Conservation (phyloP, 2,888 invertebrate species). For the Sphaerophoria taeniata region DNA sequence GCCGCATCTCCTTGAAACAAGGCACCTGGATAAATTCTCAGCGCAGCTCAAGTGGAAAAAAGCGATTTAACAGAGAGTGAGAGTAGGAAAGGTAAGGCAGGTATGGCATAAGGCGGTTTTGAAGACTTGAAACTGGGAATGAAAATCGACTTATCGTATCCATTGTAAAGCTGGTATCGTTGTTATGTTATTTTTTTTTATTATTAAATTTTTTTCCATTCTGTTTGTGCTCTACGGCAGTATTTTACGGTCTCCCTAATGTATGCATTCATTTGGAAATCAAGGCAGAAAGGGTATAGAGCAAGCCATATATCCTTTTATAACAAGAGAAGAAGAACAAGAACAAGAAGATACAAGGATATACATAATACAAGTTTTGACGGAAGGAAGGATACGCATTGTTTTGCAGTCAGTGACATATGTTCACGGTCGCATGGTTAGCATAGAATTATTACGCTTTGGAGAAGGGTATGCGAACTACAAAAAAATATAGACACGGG, state of each 20-base stretch:
- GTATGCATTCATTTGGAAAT: slow-evolving; percentile 71
- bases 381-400: slow-evolving; percentile 64
- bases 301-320: slow-evolving; percentile 30
- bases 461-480: slow-evolving; percentile 10
- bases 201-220: not conserved
- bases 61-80: slow-evolving; percentile 48
- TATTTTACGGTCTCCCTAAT: slow-evolving; percentile 60
- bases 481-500: slow-evolving; percentile 40
- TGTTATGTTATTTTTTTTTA: slow-evolving; percentile 23
- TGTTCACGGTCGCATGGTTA: slow-evolving; percentile 72
- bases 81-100: not conserved
- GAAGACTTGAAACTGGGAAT: slow-evolving; percentile 54
- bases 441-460: slow-evolving; percentile 7
- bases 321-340: too few relatives aligned
- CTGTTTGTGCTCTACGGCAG: too few relatives aligned
- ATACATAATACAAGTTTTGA: not conserved
- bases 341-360: slow-evolving; percentile 21
- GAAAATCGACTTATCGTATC: slow-evolving; percentile 70
- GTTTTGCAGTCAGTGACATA: slow-evolving; percentile 70
- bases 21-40: slow-evolving; percentile 70
- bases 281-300: slow-evolving; percentile 48
- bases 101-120: slow-evolving; percentile 18
- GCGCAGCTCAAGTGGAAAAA: slow-evolving; percentile 59
- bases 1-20: slow-evolving; percentile 5
- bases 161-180: slow-evolving; percentile 64